Evolutionary conservation across 2,888 invertebrate species (phyloP).

Genomic region (Kryphioiulus occultus): DNA sequence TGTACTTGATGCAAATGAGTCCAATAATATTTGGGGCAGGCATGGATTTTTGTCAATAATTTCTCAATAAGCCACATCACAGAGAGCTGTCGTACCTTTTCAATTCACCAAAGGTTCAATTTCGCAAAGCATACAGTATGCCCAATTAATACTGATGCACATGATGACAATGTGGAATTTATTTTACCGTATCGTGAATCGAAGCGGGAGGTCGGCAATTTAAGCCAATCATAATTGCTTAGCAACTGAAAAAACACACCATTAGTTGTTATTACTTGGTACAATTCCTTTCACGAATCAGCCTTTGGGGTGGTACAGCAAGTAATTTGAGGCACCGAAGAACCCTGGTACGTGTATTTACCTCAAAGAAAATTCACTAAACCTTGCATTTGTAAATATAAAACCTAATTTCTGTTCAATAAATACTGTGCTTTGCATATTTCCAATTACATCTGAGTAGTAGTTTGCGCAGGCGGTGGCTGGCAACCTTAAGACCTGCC

Average conservation of each 20-base stretch:
- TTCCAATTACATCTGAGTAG: background rate
- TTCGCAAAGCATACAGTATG: no score
- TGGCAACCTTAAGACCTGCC: background rate
- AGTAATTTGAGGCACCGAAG: background rate
- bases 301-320: no score
- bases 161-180: background rate
- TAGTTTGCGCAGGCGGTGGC: background rate
- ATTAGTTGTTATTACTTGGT: background rate
- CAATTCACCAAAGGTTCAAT: background rate
- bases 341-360: background rate
- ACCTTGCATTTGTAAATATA: conserved; percentile 13
- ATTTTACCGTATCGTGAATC: background rate
- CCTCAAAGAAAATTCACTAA: background rate
- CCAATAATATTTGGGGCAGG: background rate
- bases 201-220: background rate
- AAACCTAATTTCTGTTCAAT: conserved; percentile 28
- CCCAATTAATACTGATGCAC: background rate
- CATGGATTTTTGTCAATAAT: background rate
- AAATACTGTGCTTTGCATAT: conserved; percentile 32
- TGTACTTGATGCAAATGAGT: background rate
- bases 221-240: background rate
- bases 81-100: background rate
- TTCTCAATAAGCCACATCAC: background rate
- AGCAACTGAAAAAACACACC: background rate
- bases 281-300: no score